Base-by-base conservation (phyloP, 2,113 vertebrate genomes). In the Stomatorhinus ivindoensis region DNA sequence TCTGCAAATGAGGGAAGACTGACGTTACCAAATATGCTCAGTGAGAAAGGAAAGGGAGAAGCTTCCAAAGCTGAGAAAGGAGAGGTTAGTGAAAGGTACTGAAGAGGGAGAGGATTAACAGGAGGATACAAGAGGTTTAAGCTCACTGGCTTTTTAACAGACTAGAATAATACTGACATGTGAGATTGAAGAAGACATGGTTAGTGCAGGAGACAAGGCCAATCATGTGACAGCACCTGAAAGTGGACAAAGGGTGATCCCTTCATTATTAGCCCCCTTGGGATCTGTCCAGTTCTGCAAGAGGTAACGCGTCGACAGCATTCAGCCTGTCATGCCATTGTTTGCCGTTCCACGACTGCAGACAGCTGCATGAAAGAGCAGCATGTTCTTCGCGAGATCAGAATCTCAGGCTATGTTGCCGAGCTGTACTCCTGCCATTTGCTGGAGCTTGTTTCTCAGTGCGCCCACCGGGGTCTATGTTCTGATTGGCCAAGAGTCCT, bases 221-320 rank as follows among this genome's bases (percentile, higher is more conserved):
- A 82, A 82, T 82, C 76, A 82, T 44, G 35, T 82, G 76, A 44
- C 39, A 7, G 19, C 82, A 44, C 44, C 82, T 39, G 19, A 6
- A 2, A n/a, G 24, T n/a, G 84, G 83, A 86, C 39, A 47, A 53
- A 53, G 44, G 50, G 13, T 39, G 48, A 53, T 21, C 47, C n/a
- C 2, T 6, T 86, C 27, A 6, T 84, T 84, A 47, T 47, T 13
- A n/a, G 44, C 19, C 82, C 47, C 47, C 82, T n/a, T 84, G 50
- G 85, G 85, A 86, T 48, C 85, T 86, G 85, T 86, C 85, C 47
- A 17, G n/a, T 53, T 31, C 85, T 87, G 85, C 55, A 87, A 15
- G 27, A 39, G 31, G 85, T 27, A 55, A 27, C 50, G 1, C 2
- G 13, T 19, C 48, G 4, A 8, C 50, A 53, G 50, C 50, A 55